Evolutionary conservation across 2,888 invertebrate species (phyloP).

Genomic region (Amphipoea lucens): DNA sequence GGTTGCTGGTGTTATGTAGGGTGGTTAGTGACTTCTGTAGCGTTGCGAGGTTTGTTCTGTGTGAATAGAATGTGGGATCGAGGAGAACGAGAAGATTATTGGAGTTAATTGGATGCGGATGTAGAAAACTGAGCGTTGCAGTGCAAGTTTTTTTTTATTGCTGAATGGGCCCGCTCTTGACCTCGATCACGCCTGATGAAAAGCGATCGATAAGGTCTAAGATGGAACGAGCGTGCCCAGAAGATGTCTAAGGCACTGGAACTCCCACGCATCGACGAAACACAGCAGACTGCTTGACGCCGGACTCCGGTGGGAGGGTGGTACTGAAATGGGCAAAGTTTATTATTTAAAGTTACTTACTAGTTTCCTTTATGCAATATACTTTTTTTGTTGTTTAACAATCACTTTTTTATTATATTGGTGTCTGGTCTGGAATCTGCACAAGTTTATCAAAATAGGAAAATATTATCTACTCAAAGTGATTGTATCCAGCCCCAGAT

Average conservation of each 20-base stretch:
- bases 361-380: not conserved
- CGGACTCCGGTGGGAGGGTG: no score
- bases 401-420: not conserved
- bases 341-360: not conserved
- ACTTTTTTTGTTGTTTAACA: no score
- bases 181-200: no score
- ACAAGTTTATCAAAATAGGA: not conserved
- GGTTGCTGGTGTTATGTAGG: constrained; percentile 1
- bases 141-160: not conserved
- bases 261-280: no score
- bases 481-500: not conserved
- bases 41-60: not conserved
- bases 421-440: not conserved
- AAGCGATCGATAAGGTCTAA: no score
- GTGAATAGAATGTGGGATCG: not conserved
- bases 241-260: no score
- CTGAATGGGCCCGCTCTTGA: no score
- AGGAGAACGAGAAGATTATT: not conserved
- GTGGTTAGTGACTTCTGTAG: constrained; percentile 29
- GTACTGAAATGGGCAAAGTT: not conserved
- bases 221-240: no score
- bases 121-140: not conserved
- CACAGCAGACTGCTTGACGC: no score
- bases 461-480: not conserved
- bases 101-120: not conserved